phyloP scores from a whole-genome alignment of 2,797 vertebrate genomes.

The Gallinago stenura region DNA sequence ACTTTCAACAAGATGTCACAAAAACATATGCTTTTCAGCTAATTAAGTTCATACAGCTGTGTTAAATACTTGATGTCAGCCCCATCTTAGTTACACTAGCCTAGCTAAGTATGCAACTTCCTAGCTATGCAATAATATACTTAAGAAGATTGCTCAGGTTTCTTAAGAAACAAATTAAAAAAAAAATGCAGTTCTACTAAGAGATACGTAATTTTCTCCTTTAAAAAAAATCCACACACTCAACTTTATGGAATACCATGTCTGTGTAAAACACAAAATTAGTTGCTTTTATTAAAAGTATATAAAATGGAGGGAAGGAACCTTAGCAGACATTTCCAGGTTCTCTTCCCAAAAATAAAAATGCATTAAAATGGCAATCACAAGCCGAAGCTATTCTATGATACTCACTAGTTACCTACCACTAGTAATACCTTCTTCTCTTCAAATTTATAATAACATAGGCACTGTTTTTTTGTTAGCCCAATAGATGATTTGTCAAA shows the following conservation, averaged over 20 bases:
- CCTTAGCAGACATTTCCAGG: not conserved
- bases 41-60: not conserved
- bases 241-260: not conserved
- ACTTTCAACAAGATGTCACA: not conserved
- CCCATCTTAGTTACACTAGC: not conserved
- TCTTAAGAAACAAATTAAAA: not conserved
- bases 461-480: not conserved
- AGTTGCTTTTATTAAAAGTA: not conserved
- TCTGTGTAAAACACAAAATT: not conserved
- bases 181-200: not conserved
- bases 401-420: not conserved
- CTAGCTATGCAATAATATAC: not conserved
- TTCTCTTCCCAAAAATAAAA: not conserved
- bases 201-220: not conserved
- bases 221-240: accelerated
- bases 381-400: not conserved
- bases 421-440: not conserved
- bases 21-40: not conserved
- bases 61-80: not conserved
- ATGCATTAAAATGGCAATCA: accelerated
- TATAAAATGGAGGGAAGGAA: not conserved
- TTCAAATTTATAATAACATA: not conserved
- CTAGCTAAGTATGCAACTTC: not conserved
- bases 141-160: not conserved
- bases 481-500: not conserved